These are phyloP conservation scores for Orthonevra nobilis DNA, from an alignment of 2,888 invertebrate species.

Conservation along the genomic window DNA sequence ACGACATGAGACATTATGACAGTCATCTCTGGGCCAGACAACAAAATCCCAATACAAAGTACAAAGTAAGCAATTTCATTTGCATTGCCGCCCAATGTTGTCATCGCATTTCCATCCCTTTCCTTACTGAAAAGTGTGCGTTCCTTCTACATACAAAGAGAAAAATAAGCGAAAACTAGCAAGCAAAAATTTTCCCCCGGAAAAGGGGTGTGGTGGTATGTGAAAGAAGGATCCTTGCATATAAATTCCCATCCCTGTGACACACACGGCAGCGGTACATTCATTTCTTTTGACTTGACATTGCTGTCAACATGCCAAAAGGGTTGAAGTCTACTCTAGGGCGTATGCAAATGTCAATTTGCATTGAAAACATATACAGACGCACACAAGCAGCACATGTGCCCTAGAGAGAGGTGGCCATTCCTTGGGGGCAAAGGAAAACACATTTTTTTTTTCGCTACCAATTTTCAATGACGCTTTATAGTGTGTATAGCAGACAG, in stretches of 20 bases:
- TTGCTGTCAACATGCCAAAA: constrained; percentile 70
- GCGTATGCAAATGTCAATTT: constrained; percentile 71
- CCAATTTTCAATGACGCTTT: constrained; percentile 65
- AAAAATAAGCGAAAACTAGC: constrained; percentile 18
- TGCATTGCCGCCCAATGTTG: constrained; percentile 65
- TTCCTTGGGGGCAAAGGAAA: constrained; percentile 33
- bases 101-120: constrained; percentile 37
- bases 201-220: constrained; percentile 27
- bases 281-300: constrained; percentile 70
- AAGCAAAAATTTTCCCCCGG: constrained; percentile 24
- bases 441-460: constrained; percentile 62
- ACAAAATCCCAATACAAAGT: constrained; percentile 70
- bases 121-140: constrained; percentile 32
- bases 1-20: constrained; percentile 70
- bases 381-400: constrained; percentile 3
- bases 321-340: constrained; percentile 69
- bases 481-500: constrained; percentile 54
- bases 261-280: constrained; percentile 65
- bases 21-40: constrained; percentile 68
- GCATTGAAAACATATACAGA: constrained; percentile 55
- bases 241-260: constrained; percentile 15
- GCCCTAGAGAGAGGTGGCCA: not conserved
- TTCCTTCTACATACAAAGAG: constrained; percentile 34
- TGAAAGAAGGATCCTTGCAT: too few species aligned
- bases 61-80: constrained; percentile 71